Conservation (phyloP, 2,797 vertebrate genomes). For the Anguilla megastoma region DNA sequence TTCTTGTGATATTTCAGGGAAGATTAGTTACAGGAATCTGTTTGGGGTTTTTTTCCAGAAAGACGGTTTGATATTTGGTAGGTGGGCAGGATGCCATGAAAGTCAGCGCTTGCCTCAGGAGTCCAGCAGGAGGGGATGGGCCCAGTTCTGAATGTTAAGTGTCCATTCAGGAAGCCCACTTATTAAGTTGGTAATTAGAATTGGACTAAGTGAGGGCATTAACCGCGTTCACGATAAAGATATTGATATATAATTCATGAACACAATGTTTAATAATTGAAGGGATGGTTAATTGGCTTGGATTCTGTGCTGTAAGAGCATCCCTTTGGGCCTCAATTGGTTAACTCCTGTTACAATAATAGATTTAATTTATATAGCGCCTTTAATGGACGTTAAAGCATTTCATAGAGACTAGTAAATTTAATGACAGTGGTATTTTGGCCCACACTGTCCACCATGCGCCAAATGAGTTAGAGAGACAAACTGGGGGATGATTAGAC, state of each 20-base stretch:
- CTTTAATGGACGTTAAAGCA: not conserved
- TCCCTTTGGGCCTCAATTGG: not conserved
- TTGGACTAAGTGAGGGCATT: not conserved
- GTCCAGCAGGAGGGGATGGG: not conserved
- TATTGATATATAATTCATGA: conserved; percentile 24
- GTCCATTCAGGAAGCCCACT: not conserved
- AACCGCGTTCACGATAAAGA: not conserved
- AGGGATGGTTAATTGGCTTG: not conserved
- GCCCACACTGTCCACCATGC: not conserved
- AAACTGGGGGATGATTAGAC: not conserved
- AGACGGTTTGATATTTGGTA: not conserved
- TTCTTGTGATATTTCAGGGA: not conserved
- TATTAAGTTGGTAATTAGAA: conserved; percentile 22
- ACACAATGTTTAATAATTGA: conserved; percentile 19
- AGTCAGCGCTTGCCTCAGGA: not conserved
- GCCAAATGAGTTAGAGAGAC: not conserved
- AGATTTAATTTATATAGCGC: not conserved
- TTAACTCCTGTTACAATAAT: not conserved
- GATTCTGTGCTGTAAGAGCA: too few relatives aligned
- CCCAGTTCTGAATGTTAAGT: not conserved
- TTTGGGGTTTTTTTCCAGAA: not conserved
- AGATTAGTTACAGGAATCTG: not conserved
- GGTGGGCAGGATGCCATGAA: not conserved
- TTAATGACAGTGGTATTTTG: not conserved
- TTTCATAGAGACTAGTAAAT: not conserved